These are phyloP conservation scores for Procapra przewalskii DNA, from an alignment of 2,113 vertebrate genomes.

Conservation along the genomic window DNA sequence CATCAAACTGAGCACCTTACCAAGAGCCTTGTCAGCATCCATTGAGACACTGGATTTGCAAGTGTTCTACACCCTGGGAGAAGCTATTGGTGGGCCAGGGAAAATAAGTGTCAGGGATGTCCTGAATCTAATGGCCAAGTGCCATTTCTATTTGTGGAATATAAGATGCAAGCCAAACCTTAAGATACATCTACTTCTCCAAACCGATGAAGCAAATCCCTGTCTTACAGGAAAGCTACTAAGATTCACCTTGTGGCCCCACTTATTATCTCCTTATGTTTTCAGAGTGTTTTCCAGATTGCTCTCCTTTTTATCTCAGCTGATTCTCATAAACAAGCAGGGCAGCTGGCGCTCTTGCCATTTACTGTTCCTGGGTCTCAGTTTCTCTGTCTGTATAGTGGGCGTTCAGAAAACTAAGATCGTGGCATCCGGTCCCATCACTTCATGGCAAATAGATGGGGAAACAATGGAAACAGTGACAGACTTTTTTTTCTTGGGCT, in stretches of 20 bases:
- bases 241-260: not conserved
- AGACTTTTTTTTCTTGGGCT: not conserved
- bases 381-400: not conserved
- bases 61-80: not conserved
- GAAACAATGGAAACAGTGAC: not conserved
- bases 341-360: not conserved
- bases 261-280: not conserved
- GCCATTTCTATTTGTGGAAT: not conserved
- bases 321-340: not conserved
- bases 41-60: not conserved
- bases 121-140: not conserved
- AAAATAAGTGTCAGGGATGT: not conserved
- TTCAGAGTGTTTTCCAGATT: not conserved
- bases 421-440: not conserved
- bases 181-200: not conserved
- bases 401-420: not conserved
- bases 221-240: not conserved
- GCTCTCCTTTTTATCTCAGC: not conserved
- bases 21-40: not conserved
- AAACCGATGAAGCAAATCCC: not conserved
- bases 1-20: fast-evolving
- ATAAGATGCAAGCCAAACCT: not conserved
- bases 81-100: not conserved
- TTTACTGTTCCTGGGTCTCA: not conserved
- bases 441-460: not conserved